Base-by-base conservation (phyloP, 1,140 invertebrate species). In the Lanistes nyassanus region DNA sequence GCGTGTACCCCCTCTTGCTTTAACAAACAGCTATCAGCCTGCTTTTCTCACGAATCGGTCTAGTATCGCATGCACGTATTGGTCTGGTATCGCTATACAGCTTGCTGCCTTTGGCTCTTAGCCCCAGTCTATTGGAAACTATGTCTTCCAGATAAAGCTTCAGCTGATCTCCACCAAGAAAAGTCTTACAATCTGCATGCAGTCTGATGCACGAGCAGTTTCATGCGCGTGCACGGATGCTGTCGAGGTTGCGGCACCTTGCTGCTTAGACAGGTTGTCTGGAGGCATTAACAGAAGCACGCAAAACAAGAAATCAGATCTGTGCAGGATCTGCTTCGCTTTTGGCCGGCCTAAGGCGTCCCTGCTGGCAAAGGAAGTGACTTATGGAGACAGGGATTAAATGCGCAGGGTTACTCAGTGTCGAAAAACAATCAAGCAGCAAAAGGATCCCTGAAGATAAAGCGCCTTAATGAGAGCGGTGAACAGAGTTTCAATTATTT, bases 381-480 rank as follows among this genome's bases (percentile, higher is more conserved):
- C 42, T 53, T 70, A 53, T 58, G 51, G 68, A 51, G 68, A 42
- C 53, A 31, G 51, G 68, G 51, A 70, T 70, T 70, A 70, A 53
- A 55, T 9, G 53, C n/a, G 37, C 68, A 51, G 68, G 53, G 68
- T 70, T 56, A 70, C 37, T 55, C 51, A 51, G 68, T 70, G 68
- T 70, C 68, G 68, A 70, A 70, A 58, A 47, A 70, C 68, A 70
- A 70, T 58, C 68, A 26, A 36, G 6, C 68, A 70, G 51, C 53
- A 37, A 70, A 56, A 51, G 56, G 53, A 70, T 56, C 68, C 56
- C 53, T 23, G 51, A 16, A 42, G 68, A 58, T 70, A 70, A 70
- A 70, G 42, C 68, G 51, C 29, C 51, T 70, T 70, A 70, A 70
- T 70, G 68, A 70, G 68, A 26, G 53, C 3, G n/a, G 51, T 23